Base-by-base conservation (phyloP, 2,888 invertebrate species). In the Lepidonotus clava region DNA sequence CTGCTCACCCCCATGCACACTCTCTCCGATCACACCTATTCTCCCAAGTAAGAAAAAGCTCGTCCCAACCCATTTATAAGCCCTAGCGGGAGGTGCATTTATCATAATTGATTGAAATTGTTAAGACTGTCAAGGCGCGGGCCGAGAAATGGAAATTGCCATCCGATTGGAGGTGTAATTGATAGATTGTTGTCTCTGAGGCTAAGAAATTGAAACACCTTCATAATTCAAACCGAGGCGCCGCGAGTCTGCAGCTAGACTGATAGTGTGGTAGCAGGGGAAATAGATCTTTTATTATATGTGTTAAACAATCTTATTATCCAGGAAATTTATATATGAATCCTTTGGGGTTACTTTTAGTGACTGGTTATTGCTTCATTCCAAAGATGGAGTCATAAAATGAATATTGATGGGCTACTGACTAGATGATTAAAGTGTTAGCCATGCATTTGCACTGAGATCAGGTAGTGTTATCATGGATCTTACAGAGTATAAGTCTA, bases 91-190 rank as follows among this genome's bases (percentile, higher is more conserved):
- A 34, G 36, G 38, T 38, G 18, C 40, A 38, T 76, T 76, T 76
- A 76, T 36, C 76, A 76, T 36, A 76, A 76, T 76, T 76, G 40
- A 76, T 40, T 34, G 76, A 76, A 76, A 34, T 76, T 34, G 38
- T 36, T 76, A 76, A 36, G 38, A 21, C 76, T 76, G 76, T 8
- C 38, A 67, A 38, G 61, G 14, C 76, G 18, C 38, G 6, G 32
- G 61, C 61, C 76, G 38, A 76, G 36, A 28, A 76, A 76, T 24
- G 38, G 38, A 14, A 76, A 76, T 21, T 38, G 76, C 76, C 36
- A 34, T 24, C 11, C 38, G 38, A 38, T 76, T 34, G 76, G n/a
- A n/a, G 11, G 36, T 38, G 38, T 76, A 76, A 76, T 76, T 76
- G 76, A 76, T 36, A 40, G 76, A 76, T 76, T 11, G 76, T 76